Percentiles rank a stretch among this genome's conserved stretches.
Conservation (phyloP, 2,888 invertebrate genomes). For the Aspidapion aeneum region DNA sequence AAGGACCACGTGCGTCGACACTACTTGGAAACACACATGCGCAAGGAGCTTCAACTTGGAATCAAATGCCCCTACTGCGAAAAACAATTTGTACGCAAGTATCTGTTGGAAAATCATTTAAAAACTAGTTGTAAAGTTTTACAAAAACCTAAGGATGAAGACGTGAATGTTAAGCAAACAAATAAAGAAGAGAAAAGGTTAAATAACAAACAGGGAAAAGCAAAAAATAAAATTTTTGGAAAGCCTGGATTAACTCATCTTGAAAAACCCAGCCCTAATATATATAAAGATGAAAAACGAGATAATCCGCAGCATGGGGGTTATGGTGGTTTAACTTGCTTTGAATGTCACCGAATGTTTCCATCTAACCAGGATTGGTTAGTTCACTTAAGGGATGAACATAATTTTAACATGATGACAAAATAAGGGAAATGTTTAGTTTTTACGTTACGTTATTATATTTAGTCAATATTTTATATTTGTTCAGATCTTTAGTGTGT, state of each 20-base stretch:
- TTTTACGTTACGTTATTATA: no score
- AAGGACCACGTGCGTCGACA: slow-evolving; percentile 34
- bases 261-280: no score
- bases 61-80: slow-evolving; percentile 33
- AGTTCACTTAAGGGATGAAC: slow-evolving; percentile 29
- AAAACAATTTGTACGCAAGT: slow-evolving; percentile 35
- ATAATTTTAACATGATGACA: slow-evolving; percentile 13
- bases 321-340: slow-evolving; percentile 20
- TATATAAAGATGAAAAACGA: no score
- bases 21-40: slow-evolving; percentile 31
- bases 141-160: background rate
- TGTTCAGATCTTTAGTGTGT: no score
- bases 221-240: no score
- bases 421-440: no score
- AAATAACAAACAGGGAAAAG: no score
- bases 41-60: slow-evolving; percentile 22
- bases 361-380: slow-evolving; percentile 28
- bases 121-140: slow-evolving; percentile 26
- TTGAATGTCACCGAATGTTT: slow-evolving; percentile 26
- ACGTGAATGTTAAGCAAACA: background rate
- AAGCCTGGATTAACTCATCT: no score
- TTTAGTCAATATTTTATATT: no score
- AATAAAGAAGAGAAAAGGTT: no score
- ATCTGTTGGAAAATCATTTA: slow-evolving; percentile 36
- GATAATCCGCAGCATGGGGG: no score